Percentiles rank a stretch among this genome's conserved stretches.
phyloP scores from a whole-genome alignment of 1,140 invertebrate species.

The Geopemphigus sp. region DNA sequence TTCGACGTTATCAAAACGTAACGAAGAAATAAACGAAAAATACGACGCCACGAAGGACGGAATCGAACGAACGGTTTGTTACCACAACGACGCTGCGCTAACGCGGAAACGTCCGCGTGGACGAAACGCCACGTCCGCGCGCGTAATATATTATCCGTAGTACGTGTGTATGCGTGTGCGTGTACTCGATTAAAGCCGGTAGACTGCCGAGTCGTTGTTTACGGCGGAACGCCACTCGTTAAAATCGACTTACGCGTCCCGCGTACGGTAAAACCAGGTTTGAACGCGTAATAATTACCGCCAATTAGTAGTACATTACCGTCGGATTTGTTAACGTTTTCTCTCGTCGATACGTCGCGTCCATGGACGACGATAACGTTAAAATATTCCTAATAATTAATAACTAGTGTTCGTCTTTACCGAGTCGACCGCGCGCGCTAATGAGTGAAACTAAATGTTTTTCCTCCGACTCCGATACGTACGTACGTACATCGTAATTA shows the following conservation, averaged over 20 bases:
- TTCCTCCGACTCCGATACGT: neutral
- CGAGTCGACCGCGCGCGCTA: too few relatives aligned
- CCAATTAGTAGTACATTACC: neutral
- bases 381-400: too few relatives aligned
- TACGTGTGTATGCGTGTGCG: too few relatives aligned
- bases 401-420: neutral
- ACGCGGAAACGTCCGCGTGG: too few relatives aligned
- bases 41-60: too few relatives aligned
- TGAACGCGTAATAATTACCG: neutral
- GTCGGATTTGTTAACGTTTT: neutral
- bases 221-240: neutral
- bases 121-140: too few relatives aligned
- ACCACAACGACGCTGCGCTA: too few relatives aligned
- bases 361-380: too few relatives aligned
- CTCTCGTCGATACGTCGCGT: too few relatives aligned
- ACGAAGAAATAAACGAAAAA: too few relatives aligned
- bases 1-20: conserved; percentile 1
- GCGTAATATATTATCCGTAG: too few relatives aligned
- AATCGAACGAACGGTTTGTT: neutral
- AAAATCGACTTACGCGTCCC: conserved; percentile 1
- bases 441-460: neutral
- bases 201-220: neutral
- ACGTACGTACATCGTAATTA: neutral
- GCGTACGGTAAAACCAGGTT: neutral
- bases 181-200: too few relatives aligned